A percentile compares a stretch with the other conserved stretches of the same genome.
Evolutionary conservation across 2,113 vertebrate species (phyloP).

Genomic region (Psammodynastes pulverulentus): DNA sequence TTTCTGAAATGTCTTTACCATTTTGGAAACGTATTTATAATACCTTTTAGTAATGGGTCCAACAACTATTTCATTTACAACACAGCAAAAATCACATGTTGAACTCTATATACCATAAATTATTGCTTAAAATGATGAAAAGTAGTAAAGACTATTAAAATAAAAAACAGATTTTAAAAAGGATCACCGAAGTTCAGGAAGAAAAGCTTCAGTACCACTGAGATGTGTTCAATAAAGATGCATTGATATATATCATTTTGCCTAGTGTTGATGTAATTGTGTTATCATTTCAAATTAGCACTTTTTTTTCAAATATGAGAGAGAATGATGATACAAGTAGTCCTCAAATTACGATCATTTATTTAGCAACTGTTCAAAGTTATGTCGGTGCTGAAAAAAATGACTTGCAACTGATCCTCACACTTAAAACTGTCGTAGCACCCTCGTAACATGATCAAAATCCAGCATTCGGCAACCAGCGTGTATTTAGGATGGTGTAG

Average conservation of each 20-base stretch:
- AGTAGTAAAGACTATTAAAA: not conserved
- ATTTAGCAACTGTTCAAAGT: not conserved
- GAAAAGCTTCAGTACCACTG: not conserved
- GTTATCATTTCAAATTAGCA: not conserved
- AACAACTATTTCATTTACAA: not conserved
- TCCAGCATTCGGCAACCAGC: not conserved
- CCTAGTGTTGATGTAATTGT: not conserved
- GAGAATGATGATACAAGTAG: not conserved
- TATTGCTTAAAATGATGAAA: not conserved
- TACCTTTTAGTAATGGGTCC: not conserved
- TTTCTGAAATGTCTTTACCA: not conserved
- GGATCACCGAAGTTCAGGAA: not conserved
- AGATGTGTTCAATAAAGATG: not conserved
- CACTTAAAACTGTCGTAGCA: not conserved
- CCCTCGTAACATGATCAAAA: not conserved
- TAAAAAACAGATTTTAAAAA: not conserved
- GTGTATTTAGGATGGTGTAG: not conserved
- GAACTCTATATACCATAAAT: not conserved
- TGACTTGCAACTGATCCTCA: not conserved
- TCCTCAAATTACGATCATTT: not conserved
- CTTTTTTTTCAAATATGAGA: not conserved
- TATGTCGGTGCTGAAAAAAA: not conserved
- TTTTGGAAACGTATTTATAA: not conserved
- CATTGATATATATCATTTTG: not conserved
- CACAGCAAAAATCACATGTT: not conserved